phyloP scores from a whole-genome alignment of 2,797 vertebrate species.

The Phataginus tricuspis region DNA sequence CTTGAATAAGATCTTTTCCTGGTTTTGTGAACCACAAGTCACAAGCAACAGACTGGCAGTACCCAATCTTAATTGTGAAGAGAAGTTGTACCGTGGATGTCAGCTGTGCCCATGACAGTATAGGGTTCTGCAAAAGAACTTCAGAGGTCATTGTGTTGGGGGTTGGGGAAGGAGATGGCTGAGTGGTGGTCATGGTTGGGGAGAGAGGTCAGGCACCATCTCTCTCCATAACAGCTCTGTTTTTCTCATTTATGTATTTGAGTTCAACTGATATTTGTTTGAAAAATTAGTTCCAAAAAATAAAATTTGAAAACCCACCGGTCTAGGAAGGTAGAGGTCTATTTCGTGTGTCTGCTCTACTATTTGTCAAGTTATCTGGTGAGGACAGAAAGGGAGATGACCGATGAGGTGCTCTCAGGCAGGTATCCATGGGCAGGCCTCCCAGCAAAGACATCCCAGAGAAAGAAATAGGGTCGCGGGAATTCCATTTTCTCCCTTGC shows the following conservation, averaged over 20 bases:
- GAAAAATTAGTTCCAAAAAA: background rate
- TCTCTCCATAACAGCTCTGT: background rate
- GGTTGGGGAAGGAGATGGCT: background rate
- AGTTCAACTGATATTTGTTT: background rate
- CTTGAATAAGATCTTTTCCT: background rate
- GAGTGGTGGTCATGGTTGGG: background rate
- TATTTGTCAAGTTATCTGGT: background rate
- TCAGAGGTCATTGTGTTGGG: background rate
- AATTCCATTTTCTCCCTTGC: background rate
- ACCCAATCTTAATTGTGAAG: background rate
- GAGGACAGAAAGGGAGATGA: background rate
- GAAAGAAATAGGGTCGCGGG: background rate
- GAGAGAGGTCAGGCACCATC: background rate
- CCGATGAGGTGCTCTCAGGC: background rate
- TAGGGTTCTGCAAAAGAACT: background rate
- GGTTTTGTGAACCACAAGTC: background rate
- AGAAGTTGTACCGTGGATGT: background rate
- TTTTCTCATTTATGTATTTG: background rate
- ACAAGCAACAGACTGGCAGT: background rate
- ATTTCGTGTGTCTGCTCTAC: background rate
- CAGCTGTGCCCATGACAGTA: background rate
- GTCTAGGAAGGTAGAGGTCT: background rate
- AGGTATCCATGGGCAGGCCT: no score
- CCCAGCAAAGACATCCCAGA: background rate
- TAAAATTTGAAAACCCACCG: background rate